Percentiles rank a stretch among this genome's conserved stretches.
phyloP scores from a whole-genome alignment of 2,888 invertebrate genomes.

The Latrodectus elegans region DNA sequence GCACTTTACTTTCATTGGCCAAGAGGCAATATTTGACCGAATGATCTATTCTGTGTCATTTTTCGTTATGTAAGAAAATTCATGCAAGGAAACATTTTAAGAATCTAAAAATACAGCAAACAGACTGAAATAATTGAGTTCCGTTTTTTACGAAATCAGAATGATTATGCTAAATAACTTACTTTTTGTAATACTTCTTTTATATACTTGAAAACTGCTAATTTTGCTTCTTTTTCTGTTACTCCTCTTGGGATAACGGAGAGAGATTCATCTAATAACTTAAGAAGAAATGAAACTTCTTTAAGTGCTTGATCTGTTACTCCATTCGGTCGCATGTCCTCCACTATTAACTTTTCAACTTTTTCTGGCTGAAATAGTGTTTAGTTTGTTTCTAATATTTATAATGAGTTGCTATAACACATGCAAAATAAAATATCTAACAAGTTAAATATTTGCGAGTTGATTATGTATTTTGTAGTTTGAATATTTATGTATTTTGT shows the following conservation, averaged over 20 bases:
- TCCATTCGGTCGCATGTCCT: constrained; percentile 47
- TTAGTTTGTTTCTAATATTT: background rate
- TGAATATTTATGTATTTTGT: too few relatives aligned
- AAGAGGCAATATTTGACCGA: too few relatives aligned
- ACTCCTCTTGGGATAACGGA: constrained; percentile 16
- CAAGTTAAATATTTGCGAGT: too few relatives aligned
- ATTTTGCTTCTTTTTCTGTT: constrained; percentile 26
- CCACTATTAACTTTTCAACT: constrained; percentile 36
- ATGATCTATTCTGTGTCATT: too few relatives aligned
- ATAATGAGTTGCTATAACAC: too few relatives aligned
- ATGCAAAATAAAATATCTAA: too few relatives aligned
- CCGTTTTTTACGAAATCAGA: background rate
- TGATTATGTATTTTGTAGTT: too few relatives aligned
- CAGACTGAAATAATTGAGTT: background rate
- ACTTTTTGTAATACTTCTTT: background rate
- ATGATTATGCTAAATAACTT: background rate
- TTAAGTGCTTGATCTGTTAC: background rate
- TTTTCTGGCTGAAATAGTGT: constrained; percentile 8
- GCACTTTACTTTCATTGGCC: too few relatives aligned
- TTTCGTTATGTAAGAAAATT: too few relatives aligned
- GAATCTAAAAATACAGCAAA: too few relatives aligned
- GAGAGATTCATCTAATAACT: background rate
- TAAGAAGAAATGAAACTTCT: background rate
- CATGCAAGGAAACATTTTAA: too few relatives aligned
- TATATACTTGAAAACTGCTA: constrained; percentile 10